Percentiles rank a stretch among this genome's conserved stretches.
phyloP scores from a whole-genome alignment of 2,113 vertebrate genomes.

The Gallinago jamesoni region DNA sequence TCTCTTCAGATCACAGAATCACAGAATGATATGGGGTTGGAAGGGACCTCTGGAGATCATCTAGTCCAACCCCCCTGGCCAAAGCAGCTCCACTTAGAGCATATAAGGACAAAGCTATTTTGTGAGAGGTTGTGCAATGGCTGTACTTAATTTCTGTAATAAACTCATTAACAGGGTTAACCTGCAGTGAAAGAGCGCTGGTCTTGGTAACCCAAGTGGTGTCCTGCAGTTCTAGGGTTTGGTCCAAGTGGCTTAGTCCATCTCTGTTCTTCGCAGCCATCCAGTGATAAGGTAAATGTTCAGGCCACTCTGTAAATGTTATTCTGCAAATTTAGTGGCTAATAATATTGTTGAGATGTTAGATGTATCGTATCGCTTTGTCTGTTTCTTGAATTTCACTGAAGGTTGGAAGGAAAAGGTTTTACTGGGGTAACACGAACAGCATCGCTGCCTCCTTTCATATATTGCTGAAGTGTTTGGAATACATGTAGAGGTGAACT shows the following conservation, averaged over 20 bases:
- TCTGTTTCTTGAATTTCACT: not conserved
- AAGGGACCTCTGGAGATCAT: too few species aligned
- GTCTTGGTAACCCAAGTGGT: not conserved
- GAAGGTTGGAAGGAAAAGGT: not conserved
- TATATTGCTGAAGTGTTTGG: not conserved
- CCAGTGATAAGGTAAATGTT: not conserved
- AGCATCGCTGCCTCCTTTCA: not conserved
- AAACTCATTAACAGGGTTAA: not conserved
- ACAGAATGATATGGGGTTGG: too few species aligned
- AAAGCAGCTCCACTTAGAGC: too few species aligned
- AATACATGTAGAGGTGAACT: not conserved
- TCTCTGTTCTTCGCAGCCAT: not conserved
- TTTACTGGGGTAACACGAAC: not conserved
- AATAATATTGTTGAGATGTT: not conserved
- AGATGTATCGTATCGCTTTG: not conserved
- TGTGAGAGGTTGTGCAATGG: not conserved
- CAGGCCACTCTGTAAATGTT: not conserved
- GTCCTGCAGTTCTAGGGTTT: not conserved
- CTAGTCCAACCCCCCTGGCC: too few species aligned
- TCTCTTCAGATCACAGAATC: not conserved
- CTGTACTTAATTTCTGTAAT: not conserved
- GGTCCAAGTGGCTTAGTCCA: not conserved
- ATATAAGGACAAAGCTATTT: not conserved
- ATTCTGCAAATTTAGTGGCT: not conserved
- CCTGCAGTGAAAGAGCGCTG: not conserved